Evolutionary conservation across 2,797 vertebrate genomes (phyloP), one percentile per base, ranked within the genome.

Genomic region (Scomberomorus guttatus): DNA sequence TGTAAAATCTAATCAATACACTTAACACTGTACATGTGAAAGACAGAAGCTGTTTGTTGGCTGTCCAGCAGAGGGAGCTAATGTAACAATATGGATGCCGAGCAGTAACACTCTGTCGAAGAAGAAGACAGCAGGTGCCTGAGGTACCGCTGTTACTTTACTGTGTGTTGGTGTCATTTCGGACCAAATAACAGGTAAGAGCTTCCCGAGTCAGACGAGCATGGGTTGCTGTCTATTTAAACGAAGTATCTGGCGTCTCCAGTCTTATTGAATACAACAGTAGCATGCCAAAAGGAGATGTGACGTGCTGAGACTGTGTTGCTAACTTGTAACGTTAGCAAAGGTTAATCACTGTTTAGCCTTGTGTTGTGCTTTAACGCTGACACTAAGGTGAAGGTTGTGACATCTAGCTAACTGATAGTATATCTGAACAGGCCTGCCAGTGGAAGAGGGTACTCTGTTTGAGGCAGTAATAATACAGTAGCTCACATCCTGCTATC

Each of bases 151-250:
- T 20, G 46, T 7, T 50, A 50, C 13, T 58, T 15, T 42, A 60
- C 46, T 55, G 57, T 65, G 46, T 66, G 52, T 61, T 22, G 15
- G 44, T 72, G 50, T 68, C 20, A 18, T 70, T 32, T 77, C 59
- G 12, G 65, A 22, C 8, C 1, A 82, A 77, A 62, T 48, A 67
- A 61, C 84, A 94, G 93, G 93, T 94, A 90, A 90, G 84, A 67
- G 1, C 9, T 2, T 14, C 58, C 0, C 37, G 11, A 75, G 6
- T 15, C 5, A 2, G 3, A 9, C 1, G 0, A 50, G 46, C 39
- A 10, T 1, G 2, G 34, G 0, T 48, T 3, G 3, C 3, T 6
- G 0, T 64, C 1, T 29, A 2, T 55, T 54, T 27, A 17, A 51
- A 67, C n/a, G 1, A 14, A 34, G 12, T 15, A 1, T 18, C 4